Conservation (phyloP, 2,797 vertebrate species). For the Eospalax fontanierii region DNA sequence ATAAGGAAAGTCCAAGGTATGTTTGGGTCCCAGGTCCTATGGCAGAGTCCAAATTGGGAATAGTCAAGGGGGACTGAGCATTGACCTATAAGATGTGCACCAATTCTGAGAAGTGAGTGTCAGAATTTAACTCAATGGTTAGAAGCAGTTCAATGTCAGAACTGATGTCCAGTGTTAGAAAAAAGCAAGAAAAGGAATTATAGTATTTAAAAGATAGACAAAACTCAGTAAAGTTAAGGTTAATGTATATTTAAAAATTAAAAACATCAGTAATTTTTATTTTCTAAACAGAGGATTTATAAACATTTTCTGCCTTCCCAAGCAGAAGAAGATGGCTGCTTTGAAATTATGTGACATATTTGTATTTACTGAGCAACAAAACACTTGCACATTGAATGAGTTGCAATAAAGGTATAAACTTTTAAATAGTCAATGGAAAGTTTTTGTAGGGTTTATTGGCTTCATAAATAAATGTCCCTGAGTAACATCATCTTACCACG, state of each 20-base stretch:
- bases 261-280: constrained; percentile 63
- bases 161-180: background rate
- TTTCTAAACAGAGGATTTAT: constrained; percentile 76
- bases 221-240: constrained; percentile 72
- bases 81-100: background rate
- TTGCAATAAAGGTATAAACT: constrained; percentile 82
- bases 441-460: constrained; percentile 76
- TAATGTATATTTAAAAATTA: constrained; percentile 83
- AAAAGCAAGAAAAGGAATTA: background rate
- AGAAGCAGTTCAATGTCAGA: background rate
- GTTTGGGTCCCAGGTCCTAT: background rate
- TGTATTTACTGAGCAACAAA: constrained; percentile 84
- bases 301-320: background rate
- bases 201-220: constrained; percentile 74
- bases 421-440: constrained; percentile 82
- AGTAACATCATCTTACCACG: constrained; percentile 72
- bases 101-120: background rate
- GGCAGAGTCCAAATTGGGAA: background rate
- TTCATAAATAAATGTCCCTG: constrained; percentile 83
- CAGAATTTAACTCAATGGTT: background rate
- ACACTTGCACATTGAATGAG: constrained; percentile 84
- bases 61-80: background rate
- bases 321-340: constrained; percentile 58
- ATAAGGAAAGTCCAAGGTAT: background rate
- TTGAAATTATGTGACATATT: constrained; percentile 78